Evolutionary conservation across 2,113 vertebrate species (phyloP).

Genomic region (Notarius quadriscutis): DNA sequence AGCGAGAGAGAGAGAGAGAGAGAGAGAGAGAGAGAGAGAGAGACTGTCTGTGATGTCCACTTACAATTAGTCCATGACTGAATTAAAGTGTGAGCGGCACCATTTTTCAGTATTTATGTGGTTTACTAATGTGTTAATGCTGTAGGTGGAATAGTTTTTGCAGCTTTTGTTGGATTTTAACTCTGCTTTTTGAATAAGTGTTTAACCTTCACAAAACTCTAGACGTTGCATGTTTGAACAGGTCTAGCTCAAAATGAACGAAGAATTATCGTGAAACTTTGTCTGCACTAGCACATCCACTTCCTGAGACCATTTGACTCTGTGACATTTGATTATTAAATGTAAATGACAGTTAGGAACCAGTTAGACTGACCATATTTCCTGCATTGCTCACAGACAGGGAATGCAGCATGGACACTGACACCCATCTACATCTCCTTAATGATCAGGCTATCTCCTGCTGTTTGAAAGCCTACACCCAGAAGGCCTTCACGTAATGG

Average conservation of each 20-base stretch:
- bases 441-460: slow-evolving; percentile 44
- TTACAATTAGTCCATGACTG: slow-evolving; percentile 51
- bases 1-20: slow-evolving; percentile 34
- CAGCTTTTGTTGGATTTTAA: not conserved
- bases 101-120: slow-evolving; percentile 35
- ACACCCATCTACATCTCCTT: slow-evolving; percentile 40
- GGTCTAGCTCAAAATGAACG: slow-evolving; percentile 16
- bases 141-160: not conserved
- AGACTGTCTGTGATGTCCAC: slow-evolving; percentile 53
- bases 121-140: slow-evolving; percentile 12
- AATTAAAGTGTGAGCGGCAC: slow-evolving; percentile 43
- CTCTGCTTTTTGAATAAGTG: slow-evolving; percentile 8
- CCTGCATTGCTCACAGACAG: slow-evolving; percentile 24
- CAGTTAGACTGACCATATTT: slow-evolving; percentile 47
- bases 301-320: slow-evolving; percentile 31
- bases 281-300: slow-evolving; percentile 10
- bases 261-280: slow-evolving; percentile 20
- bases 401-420: slow-evolving; percentile 41
- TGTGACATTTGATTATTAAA: slow-evolving; percentile 55
- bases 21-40: slow-evolving; percentile 39
- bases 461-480: slow-evolving; percentile 51
- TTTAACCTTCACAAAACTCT: slow-evolving; percentile 8
- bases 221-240: not conserved
- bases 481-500: slow-evolving; percentile 46
- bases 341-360: slow-evolving; percentile 53